A percentile compares a stretch with the other conserved stretches of the same genome.
These are phyloP conservation scores for Aporrectodea caliginosa DNA, from an alignment of 1,140 invertebrate genomes.

Conservation along the genomic window DNA sequence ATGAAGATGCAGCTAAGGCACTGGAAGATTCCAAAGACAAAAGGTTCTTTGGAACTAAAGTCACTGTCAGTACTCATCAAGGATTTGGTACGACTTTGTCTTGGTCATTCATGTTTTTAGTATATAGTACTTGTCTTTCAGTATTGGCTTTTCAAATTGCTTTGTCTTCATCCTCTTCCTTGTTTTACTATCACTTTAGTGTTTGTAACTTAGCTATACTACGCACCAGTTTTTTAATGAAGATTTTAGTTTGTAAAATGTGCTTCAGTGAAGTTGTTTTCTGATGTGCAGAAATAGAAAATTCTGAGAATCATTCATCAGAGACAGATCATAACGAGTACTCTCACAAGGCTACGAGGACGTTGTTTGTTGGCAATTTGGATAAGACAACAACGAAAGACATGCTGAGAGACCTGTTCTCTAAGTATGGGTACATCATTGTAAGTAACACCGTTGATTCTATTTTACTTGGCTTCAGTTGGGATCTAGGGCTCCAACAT, in stretches of 20 bases:
- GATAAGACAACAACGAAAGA: conserved; percentile 87
- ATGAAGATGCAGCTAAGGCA: conserved; percentile 92
- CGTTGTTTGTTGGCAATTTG: conserved; percentile 83
- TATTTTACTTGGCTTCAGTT: not conserved
- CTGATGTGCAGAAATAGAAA: conserved; percentile 74
- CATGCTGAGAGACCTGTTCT: conserved; percentile 84
- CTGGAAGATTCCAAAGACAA: conserved; percentile 92
- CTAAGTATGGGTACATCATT: conserved; percentile 91
- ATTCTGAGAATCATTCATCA: conserved; percentile 83
- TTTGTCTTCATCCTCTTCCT: too few relatives aligned
- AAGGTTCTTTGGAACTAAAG: conserved; percentile 76
- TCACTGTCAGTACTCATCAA: conserved; percentile 48
- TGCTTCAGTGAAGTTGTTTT: too few relatives aligned
- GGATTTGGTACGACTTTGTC: conserved; percentile 59
- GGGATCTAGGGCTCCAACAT: not conserved
- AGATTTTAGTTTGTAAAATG: too few relatives aligned
- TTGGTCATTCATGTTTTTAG: too few relatives aligned
- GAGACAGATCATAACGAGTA: conserved; percentile 92
- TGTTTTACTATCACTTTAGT: too few relatives aligned
- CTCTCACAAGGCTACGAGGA: conserved; percentile 86
- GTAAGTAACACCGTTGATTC: conserved; percentile 59
- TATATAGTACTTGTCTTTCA: too few relatives aligned
- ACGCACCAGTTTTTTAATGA: too few relatives aligned
- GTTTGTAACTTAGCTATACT: too few relatives aligned
- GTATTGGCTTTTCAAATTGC: too few relatives aligned